phyloP scores from a whole-genome alignment of 2,113 vertebrate species.

The Electrona antarctica region DNA sequence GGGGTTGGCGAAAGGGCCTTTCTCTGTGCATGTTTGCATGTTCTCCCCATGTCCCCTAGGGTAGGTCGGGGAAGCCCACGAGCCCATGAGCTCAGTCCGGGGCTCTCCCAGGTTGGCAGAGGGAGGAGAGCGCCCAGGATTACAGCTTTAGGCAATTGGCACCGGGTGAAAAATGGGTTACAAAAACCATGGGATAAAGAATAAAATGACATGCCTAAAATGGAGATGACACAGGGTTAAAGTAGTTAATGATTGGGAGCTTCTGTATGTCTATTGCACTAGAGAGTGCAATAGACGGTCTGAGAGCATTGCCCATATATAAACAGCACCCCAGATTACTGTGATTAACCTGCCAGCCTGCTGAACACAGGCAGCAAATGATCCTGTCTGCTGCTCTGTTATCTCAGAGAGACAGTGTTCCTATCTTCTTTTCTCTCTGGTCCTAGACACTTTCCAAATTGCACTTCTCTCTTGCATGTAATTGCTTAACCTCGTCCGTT shows the following conservation, averaged over 20 bases:
- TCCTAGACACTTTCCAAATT: background rate
- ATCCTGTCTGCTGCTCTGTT: constrained; percentile 42
- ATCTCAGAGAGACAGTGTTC: constrained; percentile 45
- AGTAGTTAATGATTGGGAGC: background rate
- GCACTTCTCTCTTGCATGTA: background rate
- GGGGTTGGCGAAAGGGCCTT: too few relatives aligned
- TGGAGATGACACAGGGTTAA: too few relatives aligned
- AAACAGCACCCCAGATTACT: constrained; percentile 50
- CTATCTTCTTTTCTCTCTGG: background rate
- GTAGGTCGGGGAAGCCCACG: too few relatives aligned
- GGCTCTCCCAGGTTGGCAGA: too few relatives aligned
- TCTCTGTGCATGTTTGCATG: too few relatives aligned
- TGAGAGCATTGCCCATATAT: constrained; percentile 11
- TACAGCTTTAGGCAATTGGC: too few relatives aligned
- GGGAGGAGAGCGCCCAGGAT: too few relatives aligned
- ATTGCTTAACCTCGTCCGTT: background rate
- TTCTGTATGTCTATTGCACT: constrained; percentile 11
- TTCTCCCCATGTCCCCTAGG: too few relatives aligned
- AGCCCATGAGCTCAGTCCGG: too few relatives aligned
- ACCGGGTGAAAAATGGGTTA: too few relatives aligned
- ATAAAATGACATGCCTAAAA: too few relatives aligned
- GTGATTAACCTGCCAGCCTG: constrained; percentile 46
- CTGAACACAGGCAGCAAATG: constrained; percentile 51
- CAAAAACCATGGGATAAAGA: too few relatives aligned
- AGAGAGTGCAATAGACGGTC: constrained; percentile 4